phyloP scores from a whole-genome alignment of 1,140 invertebrate genomes.

The Macrocentrus cingulum region DNA sequence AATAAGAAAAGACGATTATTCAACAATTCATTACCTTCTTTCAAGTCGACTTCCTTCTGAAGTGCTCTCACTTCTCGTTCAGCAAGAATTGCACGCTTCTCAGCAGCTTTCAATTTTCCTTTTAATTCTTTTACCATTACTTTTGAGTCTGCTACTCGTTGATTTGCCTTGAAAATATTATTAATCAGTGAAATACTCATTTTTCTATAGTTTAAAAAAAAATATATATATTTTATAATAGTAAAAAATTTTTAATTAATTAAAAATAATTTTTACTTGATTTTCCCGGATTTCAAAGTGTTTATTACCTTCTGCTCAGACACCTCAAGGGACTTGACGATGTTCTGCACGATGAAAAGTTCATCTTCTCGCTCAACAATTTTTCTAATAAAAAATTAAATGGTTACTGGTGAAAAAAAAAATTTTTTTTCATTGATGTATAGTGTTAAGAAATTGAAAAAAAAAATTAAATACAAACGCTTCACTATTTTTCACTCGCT shows the following conservation, averaged over 20 bases:
- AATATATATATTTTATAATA: too few species aligned
- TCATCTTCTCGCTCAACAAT: constrained; percentile 57
- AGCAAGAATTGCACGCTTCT: constrained; percentile 51
- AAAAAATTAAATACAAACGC: constrained; percentile 71
- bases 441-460: neutral
- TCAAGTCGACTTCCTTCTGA: constrained; percentile 52
- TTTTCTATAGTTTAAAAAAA: neutral
- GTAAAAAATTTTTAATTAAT: too few species aligned
- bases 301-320: constrained; percentile 57
- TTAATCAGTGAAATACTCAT: neutral
- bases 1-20: too few species aligned
- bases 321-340: constrained; percentile 55
- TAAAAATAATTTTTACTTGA: neutral
- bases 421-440: neutral
- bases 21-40: constrained; percentile 54
- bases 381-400: too few species aligned
- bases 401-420: too few species aligned
- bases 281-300: constrained; percentile 4
- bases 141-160: constrained; percentile 54
- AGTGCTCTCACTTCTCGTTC: constrained; percentile 51
- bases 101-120: constrained; percentile 48
- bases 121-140: constrained; percentile 50
- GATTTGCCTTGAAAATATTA: constrained; percentile 46
- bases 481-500: constrained; percentile 85
- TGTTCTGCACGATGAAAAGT: constrained; percentile 57